Conservation (phyloP, 2,888 invertebrate genomes). For the Entomobrya multifasciata region DNA sequence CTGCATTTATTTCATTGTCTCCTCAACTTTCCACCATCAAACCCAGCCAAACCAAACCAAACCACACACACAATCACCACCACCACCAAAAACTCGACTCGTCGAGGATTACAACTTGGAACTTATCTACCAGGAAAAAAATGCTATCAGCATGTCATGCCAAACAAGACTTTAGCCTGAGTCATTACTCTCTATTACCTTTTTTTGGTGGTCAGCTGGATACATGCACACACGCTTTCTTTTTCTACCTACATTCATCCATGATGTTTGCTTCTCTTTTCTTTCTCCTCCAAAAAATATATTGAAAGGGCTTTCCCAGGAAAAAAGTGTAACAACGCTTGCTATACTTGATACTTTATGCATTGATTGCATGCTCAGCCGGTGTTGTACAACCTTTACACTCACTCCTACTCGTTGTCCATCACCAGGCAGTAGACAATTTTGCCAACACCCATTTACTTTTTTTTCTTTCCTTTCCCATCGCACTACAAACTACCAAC, state of each 20-base stretch:
- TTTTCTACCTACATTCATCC: neutral
- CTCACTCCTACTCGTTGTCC: constrained; percentile 47
- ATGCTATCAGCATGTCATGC: neutral
- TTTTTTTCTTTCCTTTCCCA: constrained; percentile 3
- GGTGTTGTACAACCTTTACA: constrained; percentile 47
- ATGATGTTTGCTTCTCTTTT: no score
- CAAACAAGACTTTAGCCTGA: neutral
- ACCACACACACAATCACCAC: neutral
- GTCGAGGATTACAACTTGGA: no score
- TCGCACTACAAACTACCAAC: no score
- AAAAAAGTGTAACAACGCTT: constrained; percentile 25
- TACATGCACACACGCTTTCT: neutral
- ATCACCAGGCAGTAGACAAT: constrained; percentile 68
- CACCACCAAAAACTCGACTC: no score
- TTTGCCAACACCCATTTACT: constrained; percentile 68
- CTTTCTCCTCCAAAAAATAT: no score
- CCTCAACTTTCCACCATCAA: neutral
- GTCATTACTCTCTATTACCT: neutral
- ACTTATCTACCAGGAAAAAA: neutral
- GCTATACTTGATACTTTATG: constrained; percentile 8
- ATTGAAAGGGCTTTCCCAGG: neutral
- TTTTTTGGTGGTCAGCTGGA: neutral
- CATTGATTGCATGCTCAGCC: constrained; percentile 58
- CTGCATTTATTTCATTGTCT: constrained; percentile 22
- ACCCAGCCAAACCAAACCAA: neutral